Percentiles rank a stretch among this genome's conserved stretches.
Conservation (phyloP, 2,797 vertebrate species). For the Enteromius radiatus region DNA sequence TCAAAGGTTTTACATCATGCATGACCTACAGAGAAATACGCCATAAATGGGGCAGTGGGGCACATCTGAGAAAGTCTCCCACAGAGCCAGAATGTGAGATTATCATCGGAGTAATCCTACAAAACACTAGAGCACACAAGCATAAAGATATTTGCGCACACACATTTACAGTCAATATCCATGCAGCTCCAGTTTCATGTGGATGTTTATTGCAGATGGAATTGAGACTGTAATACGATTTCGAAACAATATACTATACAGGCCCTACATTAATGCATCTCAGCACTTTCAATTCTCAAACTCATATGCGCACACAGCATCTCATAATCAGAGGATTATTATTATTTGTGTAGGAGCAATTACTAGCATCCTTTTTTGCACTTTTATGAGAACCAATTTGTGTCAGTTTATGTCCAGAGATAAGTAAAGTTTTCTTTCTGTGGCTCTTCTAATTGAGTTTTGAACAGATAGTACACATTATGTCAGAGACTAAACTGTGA, state of each 20-base stretch:
- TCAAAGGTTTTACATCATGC: constrained; percentile 29
- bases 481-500: background rate
- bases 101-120: constrained; percentile 33
- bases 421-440: background rate
- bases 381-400: constrained; percentile 32
- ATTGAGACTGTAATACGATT: constrained; percentile 42
- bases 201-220: constrained; percentile 34
- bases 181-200: constrained; percentile 35
- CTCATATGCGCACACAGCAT: constrained; percentile 46
- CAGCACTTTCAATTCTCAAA: constrained; percentile 41
- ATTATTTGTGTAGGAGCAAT: constrained; percentile 1
- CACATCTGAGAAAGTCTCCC: constrained; percentile 40
- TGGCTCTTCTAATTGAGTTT: constrained; percentile 3
- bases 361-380: background rate
- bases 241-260: constrained; percentile 39
- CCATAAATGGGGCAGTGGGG: constrained; percentile 51
- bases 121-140: constrained; percentile 21
- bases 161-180: constrained; percentile 17
- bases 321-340: constrained; percentile 17
- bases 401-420: background rate
- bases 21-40: constrained; percentile 15
- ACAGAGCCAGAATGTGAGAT: constrained; percentile 28
- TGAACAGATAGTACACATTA: background rate
- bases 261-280: constrained; percentile 37
- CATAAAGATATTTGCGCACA: constrained; percentile 11